Evolutionary conservation across 2,888 invertebrate genomes (phyloP), one percentile per base, ranked within the genome.

Genomic region (Orchesella flavescens): DNA sequence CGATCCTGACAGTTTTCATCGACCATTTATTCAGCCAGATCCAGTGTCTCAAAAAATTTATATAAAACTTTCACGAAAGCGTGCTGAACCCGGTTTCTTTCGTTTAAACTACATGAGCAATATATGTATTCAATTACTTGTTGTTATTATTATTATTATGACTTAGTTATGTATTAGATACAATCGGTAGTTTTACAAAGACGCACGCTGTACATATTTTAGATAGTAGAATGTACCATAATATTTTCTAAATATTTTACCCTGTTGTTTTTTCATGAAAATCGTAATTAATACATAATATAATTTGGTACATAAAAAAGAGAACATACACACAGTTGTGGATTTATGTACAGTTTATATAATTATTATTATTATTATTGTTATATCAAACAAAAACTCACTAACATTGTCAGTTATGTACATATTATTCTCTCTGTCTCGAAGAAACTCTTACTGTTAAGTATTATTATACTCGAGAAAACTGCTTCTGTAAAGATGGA

Each of bases 61-160:
- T n/a, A n/a, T n/a, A n/a, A 44, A 66, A 68, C 72, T 66, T 77
- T 73, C 77, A 83, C 83, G 72, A 73, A 83, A 78, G 83, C 77
- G 83, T 83, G 83, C 83, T 83, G 78, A 78, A 83, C 83, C 83
- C 83, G 78, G 83, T 78, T 78, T 53, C 83, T 83, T 83, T 83
- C 83, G 49, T 77, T 81, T 61, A 21, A n/a, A 75, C 71, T 68
- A 59, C 61, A 59, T 69, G 69, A 82, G 75, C 82, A 75, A 82
- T 82, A 81, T 81, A 34, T 57, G 55, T 55, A n/a, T n/a, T 61
- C 21, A 55, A 12, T 55, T 55, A 55, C 15, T 66, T 44, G 19
- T 46, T 59, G 72, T 72, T 46, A 49, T 24, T 57, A 34, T 23
- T 53, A 43, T 49, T 21, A 23, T 44, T 19, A 74, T 21, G 4